phyloP scores from a whole-genome alignment of 1,140 invertebrate genomes.

The Cylas formicarius region DNA sequence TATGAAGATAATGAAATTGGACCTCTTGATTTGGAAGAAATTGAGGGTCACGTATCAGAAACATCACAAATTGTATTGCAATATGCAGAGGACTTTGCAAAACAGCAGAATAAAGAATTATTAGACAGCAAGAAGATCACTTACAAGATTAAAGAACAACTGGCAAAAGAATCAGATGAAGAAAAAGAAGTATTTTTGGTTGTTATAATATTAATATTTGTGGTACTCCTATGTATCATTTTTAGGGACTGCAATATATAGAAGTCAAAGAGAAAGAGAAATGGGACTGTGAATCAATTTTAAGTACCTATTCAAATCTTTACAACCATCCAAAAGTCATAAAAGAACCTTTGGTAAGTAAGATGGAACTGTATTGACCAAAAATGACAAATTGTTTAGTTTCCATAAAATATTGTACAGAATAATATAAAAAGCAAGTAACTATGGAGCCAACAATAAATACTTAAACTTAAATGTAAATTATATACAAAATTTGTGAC shows the following conservation, averaged over 20 bases:
- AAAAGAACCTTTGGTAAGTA: conserved; percentile 59
- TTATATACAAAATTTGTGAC: neutral
- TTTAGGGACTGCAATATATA: conserved; percentile 11
- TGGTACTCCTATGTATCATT: neutral
- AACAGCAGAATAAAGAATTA: conserved; percentile 51
- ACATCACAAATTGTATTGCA: conserved; percentile 59
- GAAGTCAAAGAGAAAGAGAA: conserved; percentile 48
- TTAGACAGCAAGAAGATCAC: conserved; percentile 44
- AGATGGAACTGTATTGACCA: conserved; percentile 2
- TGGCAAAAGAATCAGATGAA: conserved; percentile 38
- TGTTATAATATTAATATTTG: no score
- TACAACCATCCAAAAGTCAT: conserved; percentile 90
- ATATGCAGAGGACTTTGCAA: conserved; percentile 55
- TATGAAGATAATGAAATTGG: conserved; percentile 90
- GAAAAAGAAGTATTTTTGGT: conserved; percentile 52
- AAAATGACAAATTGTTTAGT: conserved; percentile 3
- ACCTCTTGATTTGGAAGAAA: conserved; percentile 80
- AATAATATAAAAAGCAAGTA: neutral
- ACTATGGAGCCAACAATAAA: neutral
- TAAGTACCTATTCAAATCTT: conserved; percentile 82
- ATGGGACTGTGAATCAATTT: conserved; percentile 92
- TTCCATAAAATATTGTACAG: neutral
- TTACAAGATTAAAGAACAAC: conserved; percentile 23
- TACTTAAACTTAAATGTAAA: conserved; percentile 1
- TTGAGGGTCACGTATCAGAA: conserved; percentile 69